Base-by-base conservation (phyloP, 1,140 invertebrate species). In the Caenorhabditis inopinata region DNA sequence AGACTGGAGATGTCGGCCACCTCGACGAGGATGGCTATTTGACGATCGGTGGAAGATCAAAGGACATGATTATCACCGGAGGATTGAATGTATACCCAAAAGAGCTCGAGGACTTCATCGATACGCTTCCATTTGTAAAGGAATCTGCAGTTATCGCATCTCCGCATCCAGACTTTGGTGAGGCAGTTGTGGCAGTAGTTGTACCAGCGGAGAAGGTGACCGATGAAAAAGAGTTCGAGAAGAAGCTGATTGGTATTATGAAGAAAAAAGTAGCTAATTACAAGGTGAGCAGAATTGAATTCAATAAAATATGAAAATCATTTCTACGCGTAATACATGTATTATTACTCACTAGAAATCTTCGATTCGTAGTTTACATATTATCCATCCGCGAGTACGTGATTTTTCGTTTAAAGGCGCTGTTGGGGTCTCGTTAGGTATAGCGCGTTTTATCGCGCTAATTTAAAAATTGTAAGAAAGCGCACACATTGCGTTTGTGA, bases 81-180 rank as follows among this genome's bases (percentile, higher is more conserved):
- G 87, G 87, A 16, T 76, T 88, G 25, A 88, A 88, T 82, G 87
- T 88, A 46, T 88, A 88, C 48, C 87, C 87, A 45, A 85, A 85
- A 53, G 87, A 88, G 83, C 74, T 89, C 5, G 87, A 88, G 81
- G 87, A 88, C 45, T 62, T 83, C 35, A 79, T 88, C 23, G 86
- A 88, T 48, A 73, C 47, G 38, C 23, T 85, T 9, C 82, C 85
- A 46, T 48, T 75, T 46, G 83, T 88, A 6, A 80, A 83, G 21
- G 87, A 88, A 79, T 82, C 75, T 47, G 85, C 86, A 29, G 79
- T 88, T 48, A 88, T 88, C 73, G 87, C 86, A 86, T 45, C 18
- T 47, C 87, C 87, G 18, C 87, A 88, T 78, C 73, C 82, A 16
- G 87, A 88, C 76, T 88, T 88, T 47, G 87, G 87, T 42, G 87